Conservation (phyloP, 1,140 invertebrate species). For the Cardiocondyla obscurior region DNA sequence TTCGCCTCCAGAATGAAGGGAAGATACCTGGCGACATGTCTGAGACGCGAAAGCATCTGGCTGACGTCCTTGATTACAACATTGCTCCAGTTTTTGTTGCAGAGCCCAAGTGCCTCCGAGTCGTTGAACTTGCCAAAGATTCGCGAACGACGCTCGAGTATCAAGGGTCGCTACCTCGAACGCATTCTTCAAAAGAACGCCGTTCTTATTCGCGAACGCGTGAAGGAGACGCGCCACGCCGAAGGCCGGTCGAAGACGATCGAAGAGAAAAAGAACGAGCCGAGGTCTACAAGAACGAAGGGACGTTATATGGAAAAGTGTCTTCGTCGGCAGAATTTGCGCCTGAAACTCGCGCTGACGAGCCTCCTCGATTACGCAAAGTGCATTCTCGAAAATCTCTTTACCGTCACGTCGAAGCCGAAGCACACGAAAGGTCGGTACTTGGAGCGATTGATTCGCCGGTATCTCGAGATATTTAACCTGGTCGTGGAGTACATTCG, state of each 20-base stretch:
- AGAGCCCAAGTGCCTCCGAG: not conserved
- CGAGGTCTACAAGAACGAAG: constrained; percentile 28
- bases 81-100: constrained; percentile 39
- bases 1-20: constrained; percentile 5
- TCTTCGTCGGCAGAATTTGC: constrained; percentile 13
- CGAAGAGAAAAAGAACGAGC: not conserved
- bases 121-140: not conserved
- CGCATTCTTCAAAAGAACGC: constrained; percentile 35
- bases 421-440: constrained; percentile 48
- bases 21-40: constrained; percentile 24
- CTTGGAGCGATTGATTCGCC: constrained; percentile 41
- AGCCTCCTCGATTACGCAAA: not conserved
- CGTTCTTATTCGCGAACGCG: not conserved
- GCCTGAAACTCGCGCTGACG: not conserved
- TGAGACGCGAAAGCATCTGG: constrained; percentile 7
- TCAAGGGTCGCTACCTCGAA: constrained; percentile 53
- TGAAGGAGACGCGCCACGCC: not conserved
- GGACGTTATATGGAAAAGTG: constrained; percentile 67
- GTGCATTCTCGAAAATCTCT: not conserved
- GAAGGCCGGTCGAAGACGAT: too few relatives aligned
- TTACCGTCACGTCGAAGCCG: not conserved
- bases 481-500: constrained; percentile 37
- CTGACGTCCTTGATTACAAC: constrained; percentile 20
- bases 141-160: constrained; percentile 41
- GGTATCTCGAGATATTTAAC: constrained; percentile 45